A percentile compares a stretch with the other conserved stretches of the same genome.
Conservation (phyloP, 2,113 vertebrate genomes). For the Epinephelus lanceolatus region DNA sequence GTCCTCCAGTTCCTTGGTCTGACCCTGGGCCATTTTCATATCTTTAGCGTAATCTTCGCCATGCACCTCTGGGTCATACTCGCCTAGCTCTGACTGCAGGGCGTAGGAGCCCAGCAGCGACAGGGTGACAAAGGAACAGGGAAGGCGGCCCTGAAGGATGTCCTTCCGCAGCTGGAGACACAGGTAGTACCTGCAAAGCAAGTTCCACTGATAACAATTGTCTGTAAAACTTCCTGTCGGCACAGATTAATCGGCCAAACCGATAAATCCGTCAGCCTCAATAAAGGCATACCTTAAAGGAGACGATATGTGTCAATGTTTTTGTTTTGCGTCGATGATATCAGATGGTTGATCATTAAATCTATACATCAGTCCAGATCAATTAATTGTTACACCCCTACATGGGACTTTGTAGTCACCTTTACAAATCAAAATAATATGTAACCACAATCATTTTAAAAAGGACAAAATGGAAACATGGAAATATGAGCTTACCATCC, state of each 20-base stretch:
- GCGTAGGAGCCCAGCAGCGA: slow-evolving; percentile 96
- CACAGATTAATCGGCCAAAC: too few species aligned
- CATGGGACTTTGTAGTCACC: not conserved
- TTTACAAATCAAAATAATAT: slow-evolving; percentile 2
- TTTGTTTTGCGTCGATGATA: too few species aligned
- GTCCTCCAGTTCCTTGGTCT: slow-evolving; percentile 96
- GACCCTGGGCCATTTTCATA: slow-evolving; percentile 93
- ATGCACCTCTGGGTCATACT: slow-evolving; percentile 94
- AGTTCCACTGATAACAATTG: too few species aligned
- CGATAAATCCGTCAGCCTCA: too few species aligned
- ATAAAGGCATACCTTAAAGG: too few species aligned
- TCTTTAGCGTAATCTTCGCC: slow-evolving; percentile 89
- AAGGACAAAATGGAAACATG: not conserved
- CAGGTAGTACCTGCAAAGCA: slow-evolving; percentile 82
- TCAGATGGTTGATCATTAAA: too few species aligned
- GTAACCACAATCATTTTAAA: not conserved
- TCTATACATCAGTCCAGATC: too few species aligned
- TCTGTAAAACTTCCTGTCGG: too few species aligned
- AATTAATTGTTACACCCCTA: too few species aligned
- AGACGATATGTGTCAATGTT: too few species aligned
- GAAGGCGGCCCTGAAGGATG: slow-evolving; percentile 90
- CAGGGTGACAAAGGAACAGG: slow-evolving; percentile 97
- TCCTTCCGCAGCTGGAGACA: slow-evolving; percentile 97
- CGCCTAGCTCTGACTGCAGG: slow-evolving; percentile 95
- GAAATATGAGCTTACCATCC: not conserved